Conservation (phyloP, 1,140 invertebrate species). For the Ostrea edulis region DNA sequence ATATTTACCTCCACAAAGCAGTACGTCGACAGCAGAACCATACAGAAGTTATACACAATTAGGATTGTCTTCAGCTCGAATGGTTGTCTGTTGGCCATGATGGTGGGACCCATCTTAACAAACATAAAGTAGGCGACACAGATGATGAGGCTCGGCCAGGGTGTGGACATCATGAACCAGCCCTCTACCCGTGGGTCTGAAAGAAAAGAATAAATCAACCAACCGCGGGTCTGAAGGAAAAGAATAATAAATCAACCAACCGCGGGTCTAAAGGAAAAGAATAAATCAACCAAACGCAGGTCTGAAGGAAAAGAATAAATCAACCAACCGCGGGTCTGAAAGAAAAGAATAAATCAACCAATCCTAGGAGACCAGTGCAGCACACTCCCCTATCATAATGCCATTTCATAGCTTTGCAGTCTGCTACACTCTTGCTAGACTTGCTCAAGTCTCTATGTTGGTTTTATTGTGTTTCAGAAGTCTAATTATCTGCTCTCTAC, state of each 20-base stretch:
- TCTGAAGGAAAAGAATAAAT: constrained; percentile 74
- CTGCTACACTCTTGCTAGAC: too few relatives aligned
- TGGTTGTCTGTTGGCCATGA: constrained; percentile 79
- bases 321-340: too few relatives aligned
- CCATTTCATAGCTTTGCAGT: too few relatives aligned
- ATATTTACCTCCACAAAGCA: constrained; percentile 77
- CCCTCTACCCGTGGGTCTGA: constrained; percentile 80
- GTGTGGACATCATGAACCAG: constrained; percentile 81
- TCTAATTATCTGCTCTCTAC: too few relatives aligned
- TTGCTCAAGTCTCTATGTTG: too few relatives aligned
- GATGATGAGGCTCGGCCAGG: constrained; percentile 79
- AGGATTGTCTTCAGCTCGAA: constrained; percentile 77
- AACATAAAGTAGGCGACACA: constrained; percentile 79
- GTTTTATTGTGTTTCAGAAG: too few relatives aligned
- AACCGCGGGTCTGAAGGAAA: too few relatives aligned
- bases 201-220: constrained; percentile 40
- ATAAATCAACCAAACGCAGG: constrained; percentile 67
- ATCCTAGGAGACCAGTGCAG: too few relatives aligned
- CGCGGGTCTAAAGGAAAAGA: too few relatives aligned
- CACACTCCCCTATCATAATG: too few relatives aligned
- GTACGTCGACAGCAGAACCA: constrained; percentile 78
- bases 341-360: too few relatives aligned
- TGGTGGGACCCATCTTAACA: constrained; percentile 77
- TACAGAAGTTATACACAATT: constrained; percentile 79
- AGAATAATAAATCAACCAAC: too few relatives aligned